Evolutionary conservation across 35 echinoderm and acorn worm species (phyloP), one percentile per base, ranked within the genome.

Genomic region (Holothuria glaberrima): DNA sequence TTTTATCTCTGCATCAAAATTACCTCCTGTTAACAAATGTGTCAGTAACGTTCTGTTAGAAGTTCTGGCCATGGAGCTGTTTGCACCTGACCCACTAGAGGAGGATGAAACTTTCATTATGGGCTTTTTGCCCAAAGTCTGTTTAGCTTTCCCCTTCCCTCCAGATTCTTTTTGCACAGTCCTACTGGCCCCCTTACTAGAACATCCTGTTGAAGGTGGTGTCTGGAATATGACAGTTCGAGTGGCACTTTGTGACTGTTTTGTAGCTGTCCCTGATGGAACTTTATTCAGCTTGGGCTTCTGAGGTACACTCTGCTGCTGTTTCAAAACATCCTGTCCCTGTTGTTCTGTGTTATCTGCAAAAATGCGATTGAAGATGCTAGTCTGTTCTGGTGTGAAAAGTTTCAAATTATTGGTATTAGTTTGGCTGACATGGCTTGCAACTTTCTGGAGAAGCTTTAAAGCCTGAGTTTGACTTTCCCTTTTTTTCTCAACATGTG

Each of bases 11-110:
- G 25, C 30, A 78, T 50, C 10, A 35, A 38, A 78, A 44, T 62
- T 91, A 93, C 90, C 89, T 89, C 90, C 79, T 63, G 89, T 92
- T 30, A 97, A 86, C 59, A 97, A 79, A 68, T 97, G 92, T 26
- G 95, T 94, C 48, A 94, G 89, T 20, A 97, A 52, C 3, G 95
- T 89, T 22, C 74, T 90, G 59, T 64, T 90, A 5, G 69, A 68
- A 68, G 20, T 71, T 31, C 59, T 87, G 22, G 78, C 20, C 12
- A 64, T 33, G n/a, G 90, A 54, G 52, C 58, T 90, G 71, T 17
- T 95, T 22, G 32, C 71, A 67, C 66, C 91, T 44, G 90, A 48
- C 17, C 58, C 80, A 28, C 84, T 56, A 0, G 90, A 85, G 14
- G 71, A 50, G 26, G 88, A 62, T 48, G 95, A 84, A n/a, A 92